These are phyloP conservation scores for Crotalus viridis DNA, from an alignment of 2,113 vertebrate species.

Conservation along the genomic window DNA sequence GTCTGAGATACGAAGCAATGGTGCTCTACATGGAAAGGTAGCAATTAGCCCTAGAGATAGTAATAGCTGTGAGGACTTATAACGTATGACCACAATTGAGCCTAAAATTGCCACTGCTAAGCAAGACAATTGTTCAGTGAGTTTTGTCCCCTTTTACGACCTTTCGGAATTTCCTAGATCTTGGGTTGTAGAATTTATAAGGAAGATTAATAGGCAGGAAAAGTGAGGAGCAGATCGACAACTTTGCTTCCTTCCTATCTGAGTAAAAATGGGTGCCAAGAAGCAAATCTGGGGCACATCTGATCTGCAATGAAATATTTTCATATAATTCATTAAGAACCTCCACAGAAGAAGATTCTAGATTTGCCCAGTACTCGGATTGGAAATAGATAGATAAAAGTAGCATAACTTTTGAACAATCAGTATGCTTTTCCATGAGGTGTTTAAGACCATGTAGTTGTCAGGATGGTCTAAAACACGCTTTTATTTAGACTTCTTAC, in stretches of 20 bases:
- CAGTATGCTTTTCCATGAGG: not conserved
- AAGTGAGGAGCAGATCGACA: not conserved
- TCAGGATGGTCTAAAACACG: not conserved
- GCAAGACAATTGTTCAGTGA: too few relatives aligned
- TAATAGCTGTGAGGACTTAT: not conserved
- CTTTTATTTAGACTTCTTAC: conserved; percentile 32
- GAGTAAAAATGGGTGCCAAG: not conserved
- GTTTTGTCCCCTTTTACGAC: too few relatives aligned
- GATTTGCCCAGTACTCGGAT: not conserved
- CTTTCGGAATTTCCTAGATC: not conserved
- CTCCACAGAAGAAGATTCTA: not conserved
- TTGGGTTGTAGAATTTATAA: not conserved
- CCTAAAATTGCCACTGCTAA: too few relatives aligned
- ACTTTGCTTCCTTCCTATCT: not conserved
- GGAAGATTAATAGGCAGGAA: not conserved
- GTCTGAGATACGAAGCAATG: too few relatives aligned
- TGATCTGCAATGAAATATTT: not conserved
- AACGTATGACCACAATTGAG: too few relatives aligned
- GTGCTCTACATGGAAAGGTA: too few relatives aligned
- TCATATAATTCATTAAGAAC: not conserved
- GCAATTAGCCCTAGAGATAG: not conserved
- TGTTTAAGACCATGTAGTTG: not conserved
- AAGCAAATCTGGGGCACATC: not conserved
- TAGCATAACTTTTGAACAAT: not conserved
- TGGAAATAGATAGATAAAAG: not conserved